These are phyloP conservation scores for Rhodeus uyekii DNA, from an alignment of 2,797 vertebrate species.

Conservation along the genomic window DNA sequence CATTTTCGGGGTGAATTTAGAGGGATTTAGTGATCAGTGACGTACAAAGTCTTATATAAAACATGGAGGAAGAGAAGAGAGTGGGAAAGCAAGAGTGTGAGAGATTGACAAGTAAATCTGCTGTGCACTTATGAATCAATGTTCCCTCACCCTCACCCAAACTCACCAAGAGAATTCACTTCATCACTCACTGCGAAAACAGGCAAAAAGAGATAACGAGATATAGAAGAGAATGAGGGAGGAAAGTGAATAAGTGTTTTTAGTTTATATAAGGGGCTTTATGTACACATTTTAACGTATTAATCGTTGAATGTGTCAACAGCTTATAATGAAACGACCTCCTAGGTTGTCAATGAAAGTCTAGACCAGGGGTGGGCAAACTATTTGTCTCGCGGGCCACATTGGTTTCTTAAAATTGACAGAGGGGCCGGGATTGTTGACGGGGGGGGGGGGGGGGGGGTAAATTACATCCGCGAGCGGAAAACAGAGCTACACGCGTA, in stretches of 20 bases:
- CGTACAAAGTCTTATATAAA: background rate
- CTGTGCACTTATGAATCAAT: slow-evolving; percentile 12
- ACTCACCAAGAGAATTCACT: slow-evolving; percentile 15
- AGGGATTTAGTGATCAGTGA: background rate
- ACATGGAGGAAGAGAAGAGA: background rate
- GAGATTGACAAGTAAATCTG: slow-evolving; percentile 29
- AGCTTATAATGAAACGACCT: background rate
- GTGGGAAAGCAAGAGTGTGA: background rate
- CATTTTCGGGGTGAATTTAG: background rate
- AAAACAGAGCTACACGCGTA: too few species aligned
- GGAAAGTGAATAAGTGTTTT: background rate
- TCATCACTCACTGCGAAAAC: background rate
- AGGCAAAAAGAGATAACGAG: background rate
- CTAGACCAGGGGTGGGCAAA: too few species aligned
- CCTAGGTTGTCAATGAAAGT: background rate
- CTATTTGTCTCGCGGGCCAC: too few species aligned
- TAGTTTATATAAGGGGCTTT: background rate
- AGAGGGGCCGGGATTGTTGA: too few species aligned
- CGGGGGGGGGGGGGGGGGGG: too few species aligned
- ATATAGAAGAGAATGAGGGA: slow-evolving; percentile 4
- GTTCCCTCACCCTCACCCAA: slow-evolving; percentile 30
- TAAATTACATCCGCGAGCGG: too few species aligned
- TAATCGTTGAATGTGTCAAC: background rate
- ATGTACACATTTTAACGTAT: background rate
- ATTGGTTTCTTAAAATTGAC: too few species aligned